Conservation (phyloP, 2,888 invertebrate species). For the Deladenus siricidicola region DNA sequence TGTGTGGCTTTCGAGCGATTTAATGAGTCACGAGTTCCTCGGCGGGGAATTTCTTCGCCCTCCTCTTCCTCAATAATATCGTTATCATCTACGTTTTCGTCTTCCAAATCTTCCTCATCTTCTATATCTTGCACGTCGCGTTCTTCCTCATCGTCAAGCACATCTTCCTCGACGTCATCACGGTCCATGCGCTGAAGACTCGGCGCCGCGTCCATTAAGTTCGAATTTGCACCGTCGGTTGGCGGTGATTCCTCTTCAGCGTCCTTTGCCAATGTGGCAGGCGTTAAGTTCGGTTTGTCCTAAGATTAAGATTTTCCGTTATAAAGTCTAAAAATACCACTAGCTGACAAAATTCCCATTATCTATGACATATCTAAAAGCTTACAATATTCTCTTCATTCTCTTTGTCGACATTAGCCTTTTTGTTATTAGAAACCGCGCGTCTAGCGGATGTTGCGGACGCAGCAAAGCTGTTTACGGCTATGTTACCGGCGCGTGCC, state of each 20-base stretch:
- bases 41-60: too few species aligned
- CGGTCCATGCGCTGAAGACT: neutral
- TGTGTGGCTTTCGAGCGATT: too few species aligned
- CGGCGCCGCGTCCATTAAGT: neutral
- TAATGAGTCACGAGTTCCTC: too few species aligned
- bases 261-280: too few species aligned
- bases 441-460: neutral
- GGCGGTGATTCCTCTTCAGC: neutral
- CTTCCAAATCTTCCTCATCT: neutral
- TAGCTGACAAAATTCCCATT: neutral
- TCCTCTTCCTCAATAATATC: neutral
- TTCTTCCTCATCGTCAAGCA: neutral
- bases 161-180: constrained; percentile 6
- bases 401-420: neutral
- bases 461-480: neutral
- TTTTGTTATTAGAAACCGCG: neutral
- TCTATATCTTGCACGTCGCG: neutral
- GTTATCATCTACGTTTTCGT: constrained; percentile 1
- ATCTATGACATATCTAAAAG: neutral
- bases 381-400: neutral
- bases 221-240: neutral
- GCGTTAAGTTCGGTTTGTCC: too few species aligned
- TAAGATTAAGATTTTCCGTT: too few species aligned
- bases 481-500: neutral
- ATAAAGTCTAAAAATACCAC: neutral